Evolutionary conservation across 2,888 invertebrate genomes (phyloP).

Genomic region (Hirtodrosophila duncani): DNA sequence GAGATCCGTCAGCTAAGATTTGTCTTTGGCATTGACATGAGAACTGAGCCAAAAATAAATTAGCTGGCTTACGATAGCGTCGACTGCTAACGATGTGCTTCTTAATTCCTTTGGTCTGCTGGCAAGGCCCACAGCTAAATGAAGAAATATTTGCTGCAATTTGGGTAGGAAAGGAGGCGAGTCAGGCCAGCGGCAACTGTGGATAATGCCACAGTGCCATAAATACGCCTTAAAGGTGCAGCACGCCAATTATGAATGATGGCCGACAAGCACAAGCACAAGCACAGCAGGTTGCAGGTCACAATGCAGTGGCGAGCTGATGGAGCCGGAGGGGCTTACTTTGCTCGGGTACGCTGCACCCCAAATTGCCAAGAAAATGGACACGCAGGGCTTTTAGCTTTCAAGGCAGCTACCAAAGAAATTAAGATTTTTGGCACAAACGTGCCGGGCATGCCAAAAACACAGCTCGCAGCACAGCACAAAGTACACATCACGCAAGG

Average conservation of each 20-base stretch:
- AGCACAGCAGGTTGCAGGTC: background rate
- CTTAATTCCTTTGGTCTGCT: no score
- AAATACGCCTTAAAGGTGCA: slow-evolving; percentile 58
- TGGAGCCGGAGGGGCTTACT: no score
- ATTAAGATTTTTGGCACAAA: slow-evolving; percentile 68
- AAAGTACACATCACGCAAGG: slow-evolving; percentile 58
- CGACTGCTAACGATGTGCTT: no score
- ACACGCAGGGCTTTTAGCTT: slow-evolving; percentile 49
- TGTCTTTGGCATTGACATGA: no score
- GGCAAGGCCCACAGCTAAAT: no score
- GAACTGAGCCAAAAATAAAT: no score
- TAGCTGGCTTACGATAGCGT: no score
- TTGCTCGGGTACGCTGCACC: no score
- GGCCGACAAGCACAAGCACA: slow-evolving; percentile 23
- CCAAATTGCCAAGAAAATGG: slow-evolving; percentile 40
- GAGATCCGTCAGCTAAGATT: no score
- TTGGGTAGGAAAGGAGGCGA: no score
- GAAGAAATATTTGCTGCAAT: slow-evolving; percentile 26
- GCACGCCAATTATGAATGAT: slow-evolving; percentile 65
- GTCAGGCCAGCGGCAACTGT: slow-evolving; percentile 1
- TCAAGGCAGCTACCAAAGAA: slow-evolving; percentile 43
- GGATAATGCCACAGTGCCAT: slow-evolving; percentile 34
- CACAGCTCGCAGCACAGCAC: slow-evolving; percentile 31
- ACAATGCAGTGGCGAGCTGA: background rate
- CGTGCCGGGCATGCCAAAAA: slow-evolving; percentile 52